Evolutionary conservation across 2,797 vertebrate species (phyloP).

Genomic region (Aselliscus stoliczkanus): DNA sequence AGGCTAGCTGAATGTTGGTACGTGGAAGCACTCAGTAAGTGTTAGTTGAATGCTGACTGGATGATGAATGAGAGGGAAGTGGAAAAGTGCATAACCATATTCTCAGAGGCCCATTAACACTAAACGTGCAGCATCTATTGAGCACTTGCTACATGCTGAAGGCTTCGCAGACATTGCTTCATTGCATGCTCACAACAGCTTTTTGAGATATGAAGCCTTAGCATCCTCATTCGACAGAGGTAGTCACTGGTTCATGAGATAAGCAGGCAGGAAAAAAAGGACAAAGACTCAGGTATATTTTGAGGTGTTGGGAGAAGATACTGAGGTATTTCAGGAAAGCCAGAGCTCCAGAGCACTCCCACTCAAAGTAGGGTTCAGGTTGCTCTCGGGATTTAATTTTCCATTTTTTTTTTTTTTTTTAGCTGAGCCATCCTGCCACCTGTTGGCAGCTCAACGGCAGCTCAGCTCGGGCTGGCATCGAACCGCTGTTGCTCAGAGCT

Average conservation of each 20-base stretch:
- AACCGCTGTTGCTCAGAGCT: too few relatives aligned
- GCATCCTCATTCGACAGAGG: background rate
- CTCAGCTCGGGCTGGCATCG: too few relatives aligned
- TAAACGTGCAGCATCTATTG: background rate
- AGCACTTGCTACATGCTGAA: background rate
- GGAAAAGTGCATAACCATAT: background rate
- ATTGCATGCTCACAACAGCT: background rate
- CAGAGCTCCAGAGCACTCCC: background rate
- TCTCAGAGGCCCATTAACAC: background rate
- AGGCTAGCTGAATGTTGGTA: background rate
- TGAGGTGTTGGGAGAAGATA: background rate
- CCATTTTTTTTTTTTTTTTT: too few relatives aligned
- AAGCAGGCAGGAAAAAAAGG: background rate
- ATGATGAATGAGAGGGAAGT: background rate
- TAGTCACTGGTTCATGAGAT: background rate
- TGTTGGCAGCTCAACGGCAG: too few relatives aligned
- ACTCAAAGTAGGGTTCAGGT: background rate
- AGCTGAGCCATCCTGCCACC: too few relatives aligned
- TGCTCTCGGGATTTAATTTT: background rate
- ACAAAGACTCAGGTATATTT: background rate
- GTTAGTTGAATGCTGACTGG: background rate
- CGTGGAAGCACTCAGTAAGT: too few relatives aligned
- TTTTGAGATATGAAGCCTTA: background rate
- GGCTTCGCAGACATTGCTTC: background rate
- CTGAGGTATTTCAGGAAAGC: background rate